A percentile compares a stretch with the other conserved stretches of the same genome.
phyloP scores from a whole-genome alignment of 2,113 vertebrate genomes.

The Zosterops lateralis region DNA sequence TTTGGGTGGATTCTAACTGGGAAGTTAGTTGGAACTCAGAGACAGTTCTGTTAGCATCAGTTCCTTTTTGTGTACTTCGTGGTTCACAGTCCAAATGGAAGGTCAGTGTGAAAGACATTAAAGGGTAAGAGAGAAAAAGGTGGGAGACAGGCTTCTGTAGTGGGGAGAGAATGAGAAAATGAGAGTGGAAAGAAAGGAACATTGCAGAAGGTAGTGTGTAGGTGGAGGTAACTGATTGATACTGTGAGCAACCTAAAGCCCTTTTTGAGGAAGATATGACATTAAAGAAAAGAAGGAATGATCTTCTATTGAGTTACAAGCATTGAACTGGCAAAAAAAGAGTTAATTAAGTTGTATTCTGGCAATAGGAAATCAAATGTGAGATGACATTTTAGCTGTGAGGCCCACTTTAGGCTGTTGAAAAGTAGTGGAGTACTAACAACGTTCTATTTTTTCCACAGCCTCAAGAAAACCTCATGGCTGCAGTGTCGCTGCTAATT shows the following conservation, averaged over 20 bases:
- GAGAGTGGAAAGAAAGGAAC: not conserved
- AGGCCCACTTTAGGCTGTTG: constrained; percentile 45
- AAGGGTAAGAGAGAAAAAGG: not conserved
- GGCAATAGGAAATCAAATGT: constrained; percentile 34
- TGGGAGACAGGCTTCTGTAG: not conserved
- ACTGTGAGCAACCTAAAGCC: not conserved
- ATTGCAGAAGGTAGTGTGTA: not conserved
- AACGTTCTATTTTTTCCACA: constrained; percentile 59
- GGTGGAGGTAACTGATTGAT: not conserved
- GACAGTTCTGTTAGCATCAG: not conserved
- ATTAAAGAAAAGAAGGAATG: not conserved
- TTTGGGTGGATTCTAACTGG: not conserved
- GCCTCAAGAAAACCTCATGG: constrained; percentile 44
- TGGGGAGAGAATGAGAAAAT: not conserved
- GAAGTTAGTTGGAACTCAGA: not conserved
- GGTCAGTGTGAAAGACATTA: not conserved
- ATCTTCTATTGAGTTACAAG: not conserved
- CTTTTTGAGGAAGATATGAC: not conserved
- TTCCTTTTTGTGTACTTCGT: not conserved
- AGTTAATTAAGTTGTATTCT: constrained; percentile 38
- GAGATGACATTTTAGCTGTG: constrained; percentile 52
- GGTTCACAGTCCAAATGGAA: not conserved
- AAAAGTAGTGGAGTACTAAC: constrained; percentile 54
- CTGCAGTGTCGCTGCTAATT: constrained; percentile 50
- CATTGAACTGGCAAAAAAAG: not conserved